phyloP scores from a whole-genome alignment of 2,113 vertebrate genomes.

The Pseudorhombus dupliciocellatus region DNA sequence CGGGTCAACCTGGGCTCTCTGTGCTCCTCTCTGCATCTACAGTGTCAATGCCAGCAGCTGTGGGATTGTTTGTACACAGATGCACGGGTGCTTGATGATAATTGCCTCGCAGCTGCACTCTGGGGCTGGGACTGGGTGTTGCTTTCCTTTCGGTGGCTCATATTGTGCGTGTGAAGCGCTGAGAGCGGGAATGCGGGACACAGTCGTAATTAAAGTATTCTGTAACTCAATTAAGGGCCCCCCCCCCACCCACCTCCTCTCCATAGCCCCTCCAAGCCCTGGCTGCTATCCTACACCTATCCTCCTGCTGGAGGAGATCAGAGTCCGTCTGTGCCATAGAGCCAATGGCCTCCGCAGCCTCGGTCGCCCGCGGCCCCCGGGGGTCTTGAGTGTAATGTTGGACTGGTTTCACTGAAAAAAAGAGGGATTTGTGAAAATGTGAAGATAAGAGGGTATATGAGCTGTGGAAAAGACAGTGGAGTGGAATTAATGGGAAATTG shows the following conservation, averaged over 20 bases:
- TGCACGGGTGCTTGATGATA: conserved; percentile 78
- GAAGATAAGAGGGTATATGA: conserved; percentile 42
- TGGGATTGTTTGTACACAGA: conserved; percentile 84
- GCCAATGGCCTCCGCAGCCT: conserved; percentile 21
- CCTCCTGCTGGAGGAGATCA: background rate
- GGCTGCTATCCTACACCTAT: conserved; percentile 47
- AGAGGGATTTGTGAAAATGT: conserved; percentile 31
- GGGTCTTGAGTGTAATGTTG: conserved; percentile 18
- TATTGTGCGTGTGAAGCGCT: conserved; percentile 57
- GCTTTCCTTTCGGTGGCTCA: conserved; percentile 49
- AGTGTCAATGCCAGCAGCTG: conserved; percentile 80
- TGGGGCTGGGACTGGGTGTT: conserved; percentile 44
- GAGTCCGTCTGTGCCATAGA: background rate
- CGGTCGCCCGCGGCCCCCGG: conserved; percentile 7
- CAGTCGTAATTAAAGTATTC: conserved; percentile 80
- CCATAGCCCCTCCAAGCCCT: conserved; percentile 13
- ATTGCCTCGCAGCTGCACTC: conserved; percentile 82
- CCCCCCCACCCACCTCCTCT: conserved; percentile 41
- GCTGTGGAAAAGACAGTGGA: conserved; percentile 58
- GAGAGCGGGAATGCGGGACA: conserved; percentile 77
- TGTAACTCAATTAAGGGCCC: conserved; percentile 49
- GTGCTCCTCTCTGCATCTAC: conserved; percentile 59
- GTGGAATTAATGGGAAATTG: conserved; percentile 75
- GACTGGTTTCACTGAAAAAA: conserved; percentile 30
- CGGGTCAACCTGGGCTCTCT: conserved; percentile 68